Conservation (phyloP, 2,113 vertebrate species). For the Rhinopithecus roxellana region DNA sequence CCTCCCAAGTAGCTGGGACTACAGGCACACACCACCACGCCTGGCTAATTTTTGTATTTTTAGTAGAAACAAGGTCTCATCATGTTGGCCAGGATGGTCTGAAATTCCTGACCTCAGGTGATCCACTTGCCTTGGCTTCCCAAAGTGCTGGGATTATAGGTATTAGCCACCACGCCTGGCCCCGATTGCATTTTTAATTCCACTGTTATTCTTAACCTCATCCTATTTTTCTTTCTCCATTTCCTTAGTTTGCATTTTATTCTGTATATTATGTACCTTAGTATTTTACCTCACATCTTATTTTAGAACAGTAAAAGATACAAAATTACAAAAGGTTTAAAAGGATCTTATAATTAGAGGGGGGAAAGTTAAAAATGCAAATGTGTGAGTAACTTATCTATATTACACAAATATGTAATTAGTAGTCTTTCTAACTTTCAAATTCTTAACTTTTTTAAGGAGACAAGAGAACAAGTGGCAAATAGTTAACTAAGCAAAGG, state of each 20-base stretch:
- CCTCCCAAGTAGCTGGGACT: no score
- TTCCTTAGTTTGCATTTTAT: constrained; percentile 21
- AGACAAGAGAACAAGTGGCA: background rate
- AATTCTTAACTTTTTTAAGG: constrained; percentile 4
- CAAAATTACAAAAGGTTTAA: background rate
- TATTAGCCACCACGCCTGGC: no score
- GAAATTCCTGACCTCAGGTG: no score
- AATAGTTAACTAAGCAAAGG: background rate
- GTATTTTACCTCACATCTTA: background rate
- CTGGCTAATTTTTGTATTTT: no score
- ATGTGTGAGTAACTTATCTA: background rate
- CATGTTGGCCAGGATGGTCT: no score
- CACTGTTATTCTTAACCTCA: background rate
- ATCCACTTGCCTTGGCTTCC: no score
- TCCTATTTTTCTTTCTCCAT: constrained; percentile 12
- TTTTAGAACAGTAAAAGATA: background rate
- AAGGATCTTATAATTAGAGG: constrained; percentile 1
- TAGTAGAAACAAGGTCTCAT: no score
- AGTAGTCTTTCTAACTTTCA: background rate
- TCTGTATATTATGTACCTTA: constrained; percentile 1
- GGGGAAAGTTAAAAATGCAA: background rate
- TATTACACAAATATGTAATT: constrained; percentile 21
- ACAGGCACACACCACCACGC: no score
- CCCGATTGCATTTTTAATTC: background rate
- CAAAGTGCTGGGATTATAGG: no score